phyloP scores from a whole-genome alignment of 2,797 vertebrate genomes.

The Caiman crocodilus region DNA sequence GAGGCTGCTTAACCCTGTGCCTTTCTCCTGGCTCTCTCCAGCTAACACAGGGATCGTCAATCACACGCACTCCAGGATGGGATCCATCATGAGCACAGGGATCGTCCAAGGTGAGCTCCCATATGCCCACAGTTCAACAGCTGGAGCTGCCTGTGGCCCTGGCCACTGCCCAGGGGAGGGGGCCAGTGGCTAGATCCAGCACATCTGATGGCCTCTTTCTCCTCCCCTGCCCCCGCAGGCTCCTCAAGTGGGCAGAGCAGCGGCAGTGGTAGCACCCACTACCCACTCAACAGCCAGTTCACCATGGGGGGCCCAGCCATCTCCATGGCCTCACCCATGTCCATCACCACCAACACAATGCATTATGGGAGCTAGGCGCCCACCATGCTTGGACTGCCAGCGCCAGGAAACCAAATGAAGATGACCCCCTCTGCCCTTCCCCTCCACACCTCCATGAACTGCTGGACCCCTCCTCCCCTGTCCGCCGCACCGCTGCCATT shows the following conservation, averaged over 20 bases:
- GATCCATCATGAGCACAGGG: constrained; percentile 98
- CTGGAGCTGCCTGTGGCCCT: background rate
- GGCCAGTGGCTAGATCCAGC: background rate
- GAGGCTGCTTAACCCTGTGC: background rate
- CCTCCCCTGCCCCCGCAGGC: constrained; percentile 76
- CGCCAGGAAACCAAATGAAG: constrained; percentile 82
- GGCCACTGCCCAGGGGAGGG: background rate
- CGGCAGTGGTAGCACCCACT: constrained; percentile 86
- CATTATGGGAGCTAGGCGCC: constrained; percentile 93
- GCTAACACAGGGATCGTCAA: constrained; percentile 96
- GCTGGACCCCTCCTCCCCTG: background rate
- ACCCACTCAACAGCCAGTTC: constrained; percentile 95
- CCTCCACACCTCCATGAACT: background rate
- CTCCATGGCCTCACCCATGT: constrained; percentile 97
- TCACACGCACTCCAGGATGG: constrained; percentile 97
- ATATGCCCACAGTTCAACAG: no score
- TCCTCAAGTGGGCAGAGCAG: constrained; percentile 87
- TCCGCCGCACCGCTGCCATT: background rate
- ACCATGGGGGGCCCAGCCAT: constrained; percentile 95
- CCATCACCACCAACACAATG: constrained; percentile 97
- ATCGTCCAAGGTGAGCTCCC: constrained; percentile 91
- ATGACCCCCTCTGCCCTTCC: background rate
- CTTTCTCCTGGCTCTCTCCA: constrained; percentile 21
- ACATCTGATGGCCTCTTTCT: background rate
- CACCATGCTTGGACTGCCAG: constrained; percentile 56